Conservation (phyloP, 2,888 invertebrate species). For the Dorcus parallelipipedus region DNA sequence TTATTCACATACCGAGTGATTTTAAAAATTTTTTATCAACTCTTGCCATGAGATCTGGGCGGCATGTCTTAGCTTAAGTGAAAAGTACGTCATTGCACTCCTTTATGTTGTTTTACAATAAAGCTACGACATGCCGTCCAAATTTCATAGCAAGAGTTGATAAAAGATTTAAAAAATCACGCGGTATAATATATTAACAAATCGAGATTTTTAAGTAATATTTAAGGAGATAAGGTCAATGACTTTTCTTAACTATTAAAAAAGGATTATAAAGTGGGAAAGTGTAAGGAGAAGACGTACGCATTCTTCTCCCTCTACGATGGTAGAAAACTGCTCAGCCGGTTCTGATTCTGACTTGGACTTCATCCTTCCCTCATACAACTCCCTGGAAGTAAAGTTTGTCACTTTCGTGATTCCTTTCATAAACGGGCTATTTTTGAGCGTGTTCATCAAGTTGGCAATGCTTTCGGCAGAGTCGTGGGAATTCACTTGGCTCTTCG, state of each 20-base stretch:
- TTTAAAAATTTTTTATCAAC: no score
- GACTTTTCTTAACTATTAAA: background rate
- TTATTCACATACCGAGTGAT: constrained; percentile 7
- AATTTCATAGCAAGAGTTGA: no score
- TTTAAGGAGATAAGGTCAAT: no score
- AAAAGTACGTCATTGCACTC: no score
- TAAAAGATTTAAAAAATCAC: no score
- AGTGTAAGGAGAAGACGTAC: constrained; percentile 29
- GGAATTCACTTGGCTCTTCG: constrained; percentile 4
- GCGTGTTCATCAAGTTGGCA: constrained; percentile 18
- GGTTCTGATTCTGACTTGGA: constrained; percentile 34
- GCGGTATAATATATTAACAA: no score
- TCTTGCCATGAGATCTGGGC: no score
- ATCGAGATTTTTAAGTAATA: no score
- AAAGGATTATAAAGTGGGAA: constrained; percentile 10
- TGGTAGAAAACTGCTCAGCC: constrained; percentile 36
- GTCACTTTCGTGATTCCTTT: constrained; percentile 12
- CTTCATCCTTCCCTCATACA: constrained; percentile 21
- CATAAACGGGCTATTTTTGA: constrained; percentile 17
- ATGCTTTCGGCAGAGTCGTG: constrained; percentile 23
- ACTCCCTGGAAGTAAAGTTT: constrained; percentile 16
- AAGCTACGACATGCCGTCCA: no score
- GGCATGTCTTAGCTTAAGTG: no score
- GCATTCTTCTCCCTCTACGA: constrained; percentile 40
- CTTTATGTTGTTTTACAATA: no score